Conservation (phyloP, 2,113 vertebrate genomes). For the Tetraodon nigroviridis region DNA sequence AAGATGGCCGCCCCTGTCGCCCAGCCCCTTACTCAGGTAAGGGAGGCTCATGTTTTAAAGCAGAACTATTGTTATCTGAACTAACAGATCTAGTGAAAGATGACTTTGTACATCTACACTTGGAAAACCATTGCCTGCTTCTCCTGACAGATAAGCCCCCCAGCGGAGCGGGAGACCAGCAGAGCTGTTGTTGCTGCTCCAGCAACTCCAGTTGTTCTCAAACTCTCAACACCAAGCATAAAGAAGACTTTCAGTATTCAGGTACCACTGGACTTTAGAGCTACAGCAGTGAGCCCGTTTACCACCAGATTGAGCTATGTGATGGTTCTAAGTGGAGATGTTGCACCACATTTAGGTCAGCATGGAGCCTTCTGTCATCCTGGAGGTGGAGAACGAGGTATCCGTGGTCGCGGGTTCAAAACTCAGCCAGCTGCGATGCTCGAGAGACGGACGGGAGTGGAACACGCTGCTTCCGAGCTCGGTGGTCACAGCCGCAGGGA, state of each 20-base stretch:
- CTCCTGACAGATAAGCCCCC: constrained; percentile 67
- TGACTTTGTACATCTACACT: not conserved
- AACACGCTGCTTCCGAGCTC: constrained; percentile 86
- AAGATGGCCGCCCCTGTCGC: constrained; percentile 78
- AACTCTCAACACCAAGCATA: constrained; percentile 82
- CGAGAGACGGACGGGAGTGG: constrained; percentile 89
- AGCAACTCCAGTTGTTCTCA: constrained; percentile 76
- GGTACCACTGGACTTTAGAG: constrained; percentile 48
- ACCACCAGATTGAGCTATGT: no score
- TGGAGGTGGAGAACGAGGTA: constrained; percentile 95
- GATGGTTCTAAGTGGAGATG: not conserved
- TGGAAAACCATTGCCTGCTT: not conserved
- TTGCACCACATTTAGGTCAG: constrained; percentile 75
- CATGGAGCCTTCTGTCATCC: constrained; percentile 85
- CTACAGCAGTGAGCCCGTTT: no score
- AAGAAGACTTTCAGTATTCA: constrained; percentile 89
- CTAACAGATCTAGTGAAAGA: not conserved
- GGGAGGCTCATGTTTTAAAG: not conserved
- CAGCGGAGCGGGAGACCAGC: constrained; percentile 80
- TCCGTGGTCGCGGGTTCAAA: constrained; percentile 80
- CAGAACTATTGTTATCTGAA: no score
- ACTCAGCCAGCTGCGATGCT: constrained; percentile 89
- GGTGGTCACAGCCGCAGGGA: constrained; percentile 85
- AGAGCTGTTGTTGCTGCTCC: constrained; percentile 60
- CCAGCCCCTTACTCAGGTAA: constrained; percentile 83